Evolutionary conservation across 2,888 invertebrate species (phyloP).

Genomic region (Drosophila lutescens): DNA sequence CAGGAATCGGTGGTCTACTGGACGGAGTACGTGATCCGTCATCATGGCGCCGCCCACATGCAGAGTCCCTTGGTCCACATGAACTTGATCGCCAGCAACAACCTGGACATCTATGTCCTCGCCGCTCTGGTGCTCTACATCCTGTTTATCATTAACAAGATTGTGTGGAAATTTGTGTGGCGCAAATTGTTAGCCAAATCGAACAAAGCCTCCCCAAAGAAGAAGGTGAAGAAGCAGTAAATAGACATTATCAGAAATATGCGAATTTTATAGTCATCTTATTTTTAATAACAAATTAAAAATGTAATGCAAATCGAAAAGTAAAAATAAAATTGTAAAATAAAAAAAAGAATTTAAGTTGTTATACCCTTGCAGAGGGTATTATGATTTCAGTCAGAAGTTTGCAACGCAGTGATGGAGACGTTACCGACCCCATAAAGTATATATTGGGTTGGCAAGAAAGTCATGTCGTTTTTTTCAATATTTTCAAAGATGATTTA

Average conservation of each 20-base stretch:
- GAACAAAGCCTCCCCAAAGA: conserved; percentile 53
- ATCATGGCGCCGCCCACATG: conserved; percentile 86
- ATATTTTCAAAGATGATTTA: too few species aligned
- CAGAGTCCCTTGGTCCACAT: conserved; percentile 85
- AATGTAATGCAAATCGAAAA: not conserved
- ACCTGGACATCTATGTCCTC: conserved; percentile 84
- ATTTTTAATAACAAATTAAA: not conserved
- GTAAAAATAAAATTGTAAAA: too few species aligned
- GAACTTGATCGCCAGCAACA: conserved; percentile 84
- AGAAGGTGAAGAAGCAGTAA: conserved; percentile 64
- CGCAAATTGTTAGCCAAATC: conserved; percentile 49
- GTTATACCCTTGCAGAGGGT: too few species aligned
- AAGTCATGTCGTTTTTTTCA: too few species aligned
- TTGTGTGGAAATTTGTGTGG: conserved; percentile 54
- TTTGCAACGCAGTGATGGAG: too few species aligned
- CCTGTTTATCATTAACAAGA: conserved; percentile 36
- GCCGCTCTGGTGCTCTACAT: conserved; percentile 45
- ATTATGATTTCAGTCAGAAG: too few species aligned
- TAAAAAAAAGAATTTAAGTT: not conserved
- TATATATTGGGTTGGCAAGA: too few species aligned
- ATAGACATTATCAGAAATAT: not conserved
- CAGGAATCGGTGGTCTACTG: conserved; percentile 86
- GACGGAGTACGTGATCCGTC: conserved; percentile 86
- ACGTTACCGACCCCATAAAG: too few species aligned
- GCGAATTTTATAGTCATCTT: not conserved